Evolutionary conservation across 2,113 vertebrate genomes (phyloP).

Genomic region (Chelonoidis abingdonii): DNA sequence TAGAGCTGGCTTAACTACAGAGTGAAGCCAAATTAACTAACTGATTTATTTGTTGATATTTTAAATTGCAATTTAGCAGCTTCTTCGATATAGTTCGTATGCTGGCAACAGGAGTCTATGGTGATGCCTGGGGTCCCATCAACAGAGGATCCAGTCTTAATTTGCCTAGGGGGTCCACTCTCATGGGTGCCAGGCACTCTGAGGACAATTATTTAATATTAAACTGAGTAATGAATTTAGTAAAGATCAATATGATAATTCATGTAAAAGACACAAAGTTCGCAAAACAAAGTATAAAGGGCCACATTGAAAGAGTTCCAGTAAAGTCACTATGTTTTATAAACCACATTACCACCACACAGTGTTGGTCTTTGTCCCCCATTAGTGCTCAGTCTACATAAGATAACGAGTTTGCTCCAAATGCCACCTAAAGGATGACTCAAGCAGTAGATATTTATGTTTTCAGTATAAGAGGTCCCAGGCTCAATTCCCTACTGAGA

Average conservation of each 20-base stretch:
- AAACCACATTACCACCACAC: not conserved
- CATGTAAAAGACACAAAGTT: not conserved
- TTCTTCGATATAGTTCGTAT: constrained; percentile 38
- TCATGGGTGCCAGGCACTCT: constrained; percentile 32
- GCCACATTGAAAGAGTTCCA: not conserved
- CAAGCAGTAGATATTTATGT: not conserved
- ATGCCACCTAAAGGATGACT: not conserved
- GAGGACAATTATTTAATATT: constrained; percentile 9
- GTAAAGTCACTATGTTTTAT: not conserved
- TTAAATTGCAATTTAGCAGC: constrained; percentile 28
- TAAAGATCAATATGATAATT: not conserved
- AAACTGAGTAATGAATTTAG: not conserved
- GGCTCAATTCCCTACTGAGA: not conserved
- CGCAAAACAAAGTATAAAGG: not conserved
- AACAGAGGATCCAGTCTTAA: constrained; percentile 14
- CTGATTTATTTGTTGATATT: not conserved
- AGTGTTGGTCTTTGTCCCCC: not conserved
- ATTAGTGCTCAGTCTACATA: not conserved
- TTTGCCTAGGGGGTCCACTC: not conserved
- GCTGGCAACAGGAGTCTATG: not conserved
- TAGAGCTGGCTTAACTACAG: constrained; percentile 45
- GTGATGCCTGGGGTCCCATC: not conserved
- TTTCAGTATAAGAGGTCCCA: not conserved
- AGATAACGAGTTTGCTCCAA: not conserved
- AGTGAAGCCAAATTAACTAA: constrained; percentile 7